Evolutionary conservation across 1,140 invertebrate species (phyloP).

Genomic region (Heliconius melpomene): DNA sequence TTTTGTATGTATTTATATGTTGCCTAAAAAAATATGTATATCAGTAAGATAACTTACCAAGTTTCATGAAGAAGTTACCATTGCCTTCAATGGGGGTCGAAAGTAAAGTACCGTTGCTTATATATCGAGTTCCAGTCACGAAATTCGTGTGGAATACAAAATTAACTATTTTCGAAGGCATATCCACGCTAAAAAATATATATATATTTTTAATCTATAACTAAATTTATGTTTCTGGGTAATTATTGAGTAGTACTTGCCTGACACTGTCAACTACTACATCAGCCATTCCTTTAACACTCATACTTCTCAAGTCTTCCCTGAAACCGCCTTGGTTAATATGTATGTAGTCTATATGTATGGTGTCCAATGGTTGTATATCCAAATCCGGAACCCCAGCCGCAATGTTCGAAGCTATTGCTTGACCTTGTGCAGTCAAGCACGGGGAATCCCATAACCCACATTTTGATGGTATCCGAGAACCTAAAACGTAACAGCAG

Average conservation of each 20-base stretch:
- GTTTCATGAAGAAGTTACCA: neutral
- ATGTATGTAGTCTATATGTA: constrained; percentile 19
- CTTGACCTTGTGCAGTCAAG: neutral
- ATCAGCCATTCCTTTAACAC: constrained; percentile 3
- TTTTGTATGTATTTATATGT: too few relatives aligned
- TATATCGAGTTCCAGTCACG: constrained; percentile 9
- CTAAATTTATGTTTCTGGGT: neutral
- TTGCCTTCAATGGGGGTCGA: constrained; percentile 11
- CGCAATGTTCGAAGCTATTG: neutral
- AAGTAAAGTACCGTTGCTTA: constrained; percentile 7
- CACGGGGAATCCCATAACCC: constrained; percentile 18
- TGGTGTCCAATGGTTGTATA: constrained; percentile 7
- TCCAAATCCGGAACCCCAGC: constrained; percentile 18
- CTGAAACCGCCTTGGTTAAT: constrained; percentile 1
- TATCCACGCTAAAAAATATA: constrained; percentile 20
- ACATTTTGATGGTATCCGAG: neutral
- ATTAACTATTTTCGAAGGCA: constrained; percentile 14
- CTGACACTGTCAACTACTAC: constrained; percentile 15
- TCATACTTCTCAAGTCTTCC: constrained; percentile 10
- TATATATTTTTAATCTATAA: neutral
- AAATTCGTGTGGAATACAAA: constrained; percentile 20
- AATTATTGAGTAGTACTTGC: neutral
- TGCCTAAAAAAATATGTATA: too few relatives aligned
- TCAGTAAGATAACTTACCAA: neutral
- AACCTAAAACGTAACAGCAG: too few relatives aligned